Evolutionary conservation across 30 jellyfish, hydroid and myxozoan genomes (phyloP), one percentile per base, ranked within the genome.

Genomic region (Morbakka virulenta): DNA sequence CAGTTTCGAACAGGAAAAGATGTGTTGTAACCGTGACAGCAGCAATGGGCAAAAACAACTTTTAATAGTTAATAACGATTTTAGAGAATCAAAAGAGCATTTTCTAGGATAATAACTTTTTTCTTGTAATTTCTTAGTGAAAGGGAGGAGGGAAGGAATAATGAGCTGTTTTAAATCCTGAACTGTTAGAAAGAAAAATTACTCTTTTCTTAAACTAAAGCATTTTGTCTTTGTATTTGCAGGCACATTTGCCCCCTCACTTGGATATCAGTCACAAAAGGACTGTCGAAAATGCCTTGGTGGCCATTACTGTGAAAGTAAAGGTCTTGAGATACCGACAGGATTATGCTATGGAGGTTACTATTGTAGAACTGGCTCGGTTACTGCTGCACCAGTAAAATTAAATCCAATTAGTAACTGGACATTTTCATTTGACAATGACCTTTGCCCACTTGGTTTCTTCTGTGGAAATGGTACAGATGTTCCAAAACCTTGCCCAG

Each of bases 381-480:
- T 69, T 32, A 68, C 95, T 2, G 88, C 98, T 11, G 50, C 93
- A 14, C 98, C 98, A 4, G 78, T 57, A 68, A 81, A 67, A 69
- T 84, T 84, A 17, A 88, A 73, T 30, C 64, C 78, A 28, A 41
- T 91, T 21, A 29, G 86, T 25, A 69, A 74, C 34, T 81, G 77
- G 77, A 84, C 96, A 23, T 92, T 92, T 73, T 86, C 95, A 9
- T 92, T 21, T 87, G 71, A 72, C 66, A 92, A 92, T 35, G 98
- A 92, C 41, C 93, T 78, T 29, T 92, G 98, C 62, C 95, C 96
- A 3, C 64, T 82, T 26, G 99, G 99, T 0, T 93, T 79, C 52
- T 93, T 4, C 87, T 93, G 99, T 64, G 73, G 78, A 34, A 93
- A 93, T 66, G 99, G 99, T 33, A 85, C 99, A 0, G 93, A 83